Conservation (phyloP, 1,140 invertebrate genomes). For the Triops cancriformis region DNA sequence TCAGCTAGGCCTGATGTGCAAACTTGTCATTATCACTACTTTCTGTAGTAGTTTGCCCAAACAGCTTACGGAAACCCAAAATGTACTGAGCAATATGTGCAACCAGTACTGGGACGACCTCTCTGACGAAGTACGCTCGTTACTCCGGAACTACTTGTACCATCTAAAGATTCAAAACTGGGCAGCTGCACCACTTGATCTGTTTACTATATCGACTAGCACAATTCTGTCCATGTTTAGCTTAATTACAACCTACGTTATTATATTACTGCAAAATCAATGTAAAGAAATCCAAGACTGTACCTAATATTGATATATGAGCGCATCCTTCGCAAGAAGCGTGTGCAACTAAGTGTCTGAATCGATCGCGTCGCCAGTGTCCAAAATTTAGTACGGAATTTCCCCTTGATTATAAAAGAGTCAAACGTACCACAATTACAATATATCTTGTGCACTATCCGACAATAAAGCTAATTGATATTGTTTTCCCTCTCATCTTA, state of each 20-base stretch:
- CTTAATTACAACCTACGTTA: not conserved
- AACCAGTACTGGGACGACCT: not conserved
- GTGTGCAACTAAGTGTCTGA: too few species aligned
- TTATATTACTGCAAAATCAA: not conserved
- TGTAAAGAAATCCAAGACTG: not conserved
- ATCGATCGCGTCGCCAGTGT: too few species aligned
- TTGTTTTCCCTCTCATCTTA: too few species aligned
- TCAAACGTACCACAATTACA: too few species aligned
- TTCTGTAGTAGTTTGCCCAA: not conserved
- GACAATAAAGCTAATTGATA: too few species aligned
- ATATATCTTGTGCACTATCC: too few species aligned
- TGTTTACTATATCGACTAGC: not conserved
- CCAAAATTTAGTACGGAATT: too few species aligned
- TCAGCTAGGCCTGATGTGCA: not conserved
- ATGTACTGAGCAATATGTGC: not conserved
- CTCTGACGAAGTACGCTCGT: not conserved
- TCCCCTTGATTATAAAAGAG: too few species aligned
- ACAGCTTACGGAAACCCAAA: not conserved
- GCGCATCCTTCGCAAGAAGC: too few species aligned
- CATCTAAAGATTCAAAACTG: not conserved
- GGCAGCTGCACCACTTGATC: not conserved
- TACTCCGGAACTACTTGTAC: not conserved
- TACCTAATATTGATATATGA: too few species aligned
- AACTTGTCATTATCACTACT: not conserved
- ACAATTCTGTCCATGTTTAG: not conserved